Conservation (phyloP, 2,797 vertebrate species). For the Telmatherina bonti region DNA sequence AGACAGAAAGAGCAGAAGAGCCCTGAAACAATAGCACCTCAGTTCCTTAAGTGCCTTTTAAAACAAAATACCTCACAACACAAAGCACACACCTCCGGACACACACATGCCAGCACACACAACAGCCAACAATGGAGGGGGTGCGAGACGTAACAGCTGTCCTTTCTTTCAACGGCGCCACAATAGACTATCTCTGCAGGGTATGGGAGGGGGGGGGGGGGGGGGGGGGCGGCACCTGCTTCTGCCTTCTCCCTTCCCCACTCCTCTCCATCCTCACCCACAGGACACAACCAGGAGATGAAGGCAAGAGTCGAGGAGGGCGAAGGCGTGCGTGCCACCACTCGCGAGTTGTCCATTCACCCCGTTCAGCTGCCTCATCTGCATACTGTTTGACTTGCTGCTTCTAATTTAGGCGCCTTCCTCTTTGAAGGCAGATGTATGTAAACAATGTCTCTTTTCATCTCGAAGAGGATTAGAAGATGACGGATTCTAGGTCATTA, state of each 20-base stretch:
- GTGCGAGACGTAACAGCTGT: constrained; percentile 69
- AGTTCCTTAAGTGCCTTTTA: not conserved
- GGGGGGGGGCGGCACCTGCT: constrained; percentile 66
- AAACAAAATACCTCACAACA: constrained; percentile 6
- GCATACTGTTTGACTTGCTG: constrained; percentile 68
- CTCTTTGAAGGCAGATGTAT: constrained; percentile 67
- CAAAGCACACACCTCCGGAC: constrained; percentile 8
- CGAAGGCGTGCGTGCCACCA: constrained; percentile 47
- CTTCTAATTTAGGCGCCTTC: constrained; percentile 61
- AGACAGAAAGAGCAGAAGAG: not conserved
- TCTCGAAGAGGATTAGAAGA: constrained; percentile 56
- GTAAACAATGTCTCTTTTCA: constrained; percentile 72
- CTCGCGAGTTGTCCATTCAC: constrained; percentile 48
- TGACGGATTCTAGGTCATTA: constrained; percentile 66
- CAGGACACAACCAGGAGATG: constrained; percentile 27
- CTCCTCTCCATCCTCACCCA: constrained; percentile 36
- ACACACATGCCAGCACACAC: constrained; percentile 41
- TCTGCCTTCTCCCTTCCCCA: constrained; percentile 7
- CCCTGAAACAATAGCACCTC: constrained; percentile 10
- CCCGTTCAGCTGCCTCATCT: constrained; percentile 68
- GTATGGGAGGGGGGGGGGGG: not conserved
- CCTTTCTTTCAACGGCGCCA: constrained; percentile 60
- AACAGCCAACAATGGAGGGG: constrained; percentile 20
- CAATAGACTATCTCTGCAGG: constrained; percentile 57
- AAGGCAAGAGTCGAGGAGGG: constrained; percentile 21